Evolutionary conservation across 2,888 invertebrate species (phyloP), one percentile per base, ranked within the genome.

Genomic region (Drosophila ustulata): DNA sequence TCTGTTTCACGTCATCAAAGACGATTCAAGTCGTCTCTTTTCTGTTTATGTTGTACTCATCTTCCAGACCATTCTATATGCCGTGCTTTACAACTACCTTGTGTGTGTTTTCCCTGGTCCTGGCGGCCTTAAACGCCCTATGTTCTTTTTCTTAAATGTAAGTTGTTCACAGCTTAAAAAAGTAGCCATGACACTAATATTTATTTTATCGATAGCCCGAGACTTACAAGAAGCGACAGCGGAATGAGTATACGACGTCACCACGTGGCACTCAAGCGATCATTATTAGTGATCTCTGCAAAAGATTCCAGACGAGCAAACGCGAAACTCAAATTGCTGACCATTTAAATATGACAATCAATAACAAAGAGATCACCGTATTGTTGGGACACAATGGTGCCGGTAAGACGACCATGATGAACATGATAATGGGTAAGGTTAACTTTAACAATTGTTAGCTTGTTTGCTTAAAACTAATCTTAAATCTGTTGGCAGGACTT

Each of bases 371-470:
- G 92, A 97, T 98, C 45, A 97, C 97, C 0, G 96, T 96, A 1
- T 93, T 98, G 18, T 93, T 98, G 18, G 98, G 98, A 0, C 97
- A 97, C 91, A 97, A 97, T 90, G 97, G 97, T 7, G 97, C 97
- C 3, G 97, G 97, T 34, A 97, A 97, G 91, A 93, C 94, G 5
- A 95, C 95, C 0, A 95, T 95, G 23, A 94, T 96, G 93, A 95
- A 94, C 30, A 95, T 96, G 93, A 93, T 96, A n/a, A 95, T 95
- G 82, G 95, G 94, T 93, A 82, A 68, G 25, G 28, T 39, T 1
- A 34, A 18, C 18, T 18, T 18, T 32, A 8, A 32, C 4, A 37
- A 37, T n/a, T 37, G 4, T 11, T n/a, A 4, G 4, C 37, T 37
- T 37, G 5, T 37, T 37, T 37, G 37, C 2, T 47, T 28, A 39